Percentiles rank a stretch among this genome's conserved stretches.
Conservation (phyloP, 2,888 invertebrate genomes). For the Autographa gamma region DNA sequence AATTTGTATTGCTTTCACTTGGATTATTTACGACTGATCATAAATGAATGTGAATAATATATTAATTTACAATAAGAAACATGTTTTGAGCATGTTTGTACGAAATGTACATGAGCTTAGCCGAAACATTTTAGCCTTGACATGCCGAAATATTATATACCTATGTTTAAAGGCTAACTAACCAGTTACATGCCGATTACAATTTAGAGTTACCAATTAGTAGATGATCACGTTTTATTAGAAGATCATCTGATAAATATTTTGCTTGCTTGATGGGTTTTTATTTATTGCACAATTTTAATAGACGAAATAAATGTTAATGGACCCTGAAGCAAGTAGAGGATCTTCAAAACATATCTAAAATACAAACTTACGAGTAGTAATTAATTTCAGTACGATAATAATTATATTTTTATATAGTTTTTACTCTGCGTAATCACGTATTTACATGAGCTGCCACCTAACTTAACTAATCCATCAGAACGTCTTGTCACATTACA, state of each 20-base stretch:
- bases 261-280: neutral
- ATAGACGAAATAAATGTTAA: neutral
- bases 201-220: slow-evolving; percentile 29
- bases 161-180: slow-evolving; percentile 56
- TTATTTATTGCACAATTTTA: neutral
- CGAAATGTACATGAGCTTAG: slow-evolving; percentile 37
- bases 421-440: no score
- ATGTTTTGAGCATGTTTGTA: neutral
- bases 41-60: neutral
- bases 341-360: neutral
- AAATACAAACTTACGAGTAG: neutral
- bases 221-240: slow-evolving; percentile 28
- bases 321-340: neutral
- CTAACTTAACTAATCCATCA: neutral
- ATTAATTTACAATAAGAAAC: neutral
- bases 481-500: neutral
- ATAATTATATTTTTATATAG: neutral
- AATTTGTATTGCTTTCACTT: neutral
- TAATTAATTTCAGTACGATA: neutral
- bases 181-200: slow-evolving; percentile 53
- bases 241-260: neutral
- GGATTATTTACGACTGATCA: neutral
- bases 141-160: slow-evolving; percentile 50
- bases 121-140: slow-evolving; percentile 58
- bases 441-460: neutral